Conservation (phyloP, 2,888 invertebrate species). For the Selenia dentaria region DNA sequence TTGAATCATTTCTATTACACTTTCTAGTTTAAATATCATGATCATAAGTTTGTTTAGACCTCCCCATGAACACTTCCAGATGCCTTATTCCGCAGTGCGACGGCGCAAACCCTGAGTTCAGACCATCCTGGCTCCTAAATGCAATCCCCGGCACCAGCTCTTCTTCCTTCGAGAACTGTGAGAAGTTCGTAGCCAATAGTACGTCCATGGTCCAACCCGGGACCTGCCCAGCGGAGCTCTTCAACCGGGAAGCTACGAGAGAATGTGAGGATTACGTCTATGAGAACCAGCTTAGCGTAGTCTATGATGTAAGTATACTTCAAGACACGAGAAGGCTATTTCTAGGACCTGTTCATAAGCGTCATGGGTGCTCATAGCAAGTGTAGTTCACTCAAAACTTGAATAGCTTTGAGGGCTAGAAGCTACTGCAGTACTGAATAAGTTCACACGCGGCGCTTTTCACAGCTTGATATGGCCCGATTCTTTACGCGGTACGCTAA, state of each 20-base stretch:
- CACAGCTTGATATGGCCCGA: too few species aligned
- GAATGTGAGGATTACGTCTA: slow-evolving; percentile 61
- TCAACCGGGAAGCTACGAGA: slow-evolving; percentile 47
- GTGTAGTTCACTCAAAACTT: too few species aligned
- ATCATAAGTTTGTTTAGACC: too few species aligned
- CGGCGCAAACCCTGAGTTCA: slow-evolving; percentile 48
- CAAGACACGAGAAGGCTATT: too few species aligned
- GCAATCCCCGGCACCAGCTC: slow-evolving; percentile 56
- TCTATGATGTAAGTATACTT: slow-evolving; percentile 67
- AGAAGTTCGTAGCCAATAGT: slow-evolving; percentile 48
- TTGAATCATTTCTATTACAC: too few species aligned
- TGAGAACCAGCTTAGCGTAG: slow-evolving; percentile 63
- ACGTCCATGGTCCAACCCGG: slow-evolving; percentile 29
- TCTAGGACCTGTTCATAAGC: too few species aligned
- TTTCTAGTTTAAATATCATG: too few species aligned
- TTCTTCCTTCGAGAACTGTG: slow-evolving; percentile 58
- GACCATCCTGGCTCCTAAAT: slow-evolving; percentile 58
- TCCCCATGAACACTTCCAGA: slow-evolving; percentile 39
- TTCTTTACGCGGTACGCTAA: too few species aligned
- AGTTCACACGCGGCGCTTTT: too few species aligned
- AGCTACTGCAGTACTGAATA: too few species aligned
- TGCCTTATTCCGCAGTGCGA: slow-evolving; percentile 69
- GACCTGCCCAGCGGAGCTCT: slow-evolving; percentile 60
- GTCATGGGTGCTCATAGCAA: too few species aligned
- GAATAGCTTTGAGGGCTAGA: too few species aligned